Percentiles rank a stretch among this genome's conserved stretches.
phyloP scores from a whole-genome alignment of 2,888 invertebrate genomes.

The Serripes groenlandicus region DNA sequence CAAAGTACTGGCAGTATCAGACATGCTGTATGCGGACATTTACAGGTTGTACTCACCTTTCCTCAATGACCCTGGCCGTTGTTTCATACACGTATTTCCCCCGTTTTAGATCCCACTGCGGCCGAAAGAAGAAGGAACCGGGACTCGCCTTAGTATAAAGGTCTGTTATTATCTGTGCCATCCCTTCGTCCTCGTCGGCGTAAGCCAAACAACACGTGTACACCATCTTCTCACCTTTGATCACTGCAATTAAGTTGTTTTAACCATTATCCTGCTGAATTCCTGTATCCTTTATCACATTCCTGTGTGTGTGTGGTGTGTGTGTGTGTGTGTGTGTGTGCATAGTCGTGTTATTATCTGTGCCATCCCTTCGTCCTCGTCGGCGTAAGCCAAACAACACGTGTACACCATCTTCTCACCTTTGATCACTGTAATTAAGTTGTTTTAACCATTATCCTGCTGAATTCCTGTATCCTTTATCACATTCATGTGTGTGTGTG shows the following conservation, averaged over 20 bases:
- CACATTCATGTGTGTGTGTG: too few relatives aligned
- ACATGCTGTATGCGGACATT: too few relatives aligned
- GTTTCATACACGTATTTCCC: conserved; percentile 53
- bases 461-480: too few relatives aligned
- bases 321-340: too few relatives aligned
- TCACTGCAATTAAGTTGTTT: conserved; percentile 41
- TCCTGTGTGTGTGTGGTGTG: too few relatives aligned
- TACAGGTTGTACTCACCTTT: conserved; percentile 34
- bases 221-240: conserved; percentile 42
- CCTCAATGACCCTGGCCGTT: conserved; percentile 50
- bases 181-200: conserved; percentile 58
- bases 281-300: too few relatives aligned
- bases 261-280: too few relatives aligned
- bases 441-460: too few relatives aligned
- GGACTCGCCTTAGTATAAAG: conserved; percentile 47
- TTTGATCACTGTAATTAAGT: conserved; percentile 42
- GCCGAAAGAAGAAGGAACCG: conserved; percentile 45
- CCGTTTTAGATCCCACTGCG: conserved; percentile 57
- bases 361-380: conserved; percentile 60
- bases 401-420: conserved; percentile 53
- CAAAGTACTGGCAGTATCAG: too few relatives aligned
- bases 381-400: conserved; percentile 52
- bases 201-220: conserved; percentile 57
- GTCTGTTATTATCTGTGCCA: conserved; percentile 52
- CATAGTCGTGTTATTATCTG: conserved; percentile 49